Base-by-base conservation (phyloP, 2,113 vertebrate genomes). In the Propithecus coquereli region DNA sequence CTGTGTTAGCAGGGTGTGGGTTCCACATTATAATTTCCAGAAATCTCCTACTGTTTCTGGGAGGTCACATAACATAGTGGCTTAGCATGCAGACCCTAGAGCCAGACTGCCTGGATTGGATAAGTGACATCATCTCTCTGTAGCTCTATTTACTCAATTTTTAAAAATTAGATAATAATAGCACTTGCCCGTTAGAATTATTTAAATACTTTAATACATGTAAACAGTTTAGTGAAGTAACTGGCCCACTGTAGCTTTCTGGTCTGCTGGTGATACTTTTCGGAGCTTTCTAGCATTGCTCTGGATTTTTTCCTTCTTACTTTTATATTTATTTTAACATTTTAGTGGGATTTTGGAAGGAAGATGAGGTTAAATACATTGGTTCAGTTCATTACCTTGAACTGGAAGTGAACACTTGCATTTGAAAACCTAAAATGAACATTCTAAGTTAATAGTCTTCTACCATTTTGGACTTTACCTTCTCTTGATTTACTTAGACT, bases 401-500 rank as follows among this genome's bases (percentile, higher is more conserved):
- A 79, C n/a, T 47, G 47, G 34, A 94, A 89, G 54, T 80, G 50
- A 89, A 12, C 52, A 47, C 30, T 80, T 65, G 37, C 27, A 63
- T 79, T 87, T 91, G 66, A 93, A 86, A 93, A 80, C 13, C 89
- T 45, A 91, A 84, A 91, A 71, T 37, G 18, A 82, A 86, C 47
- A 90, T 74, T 88, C 37, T 20, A 57, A 82, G 59, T 87, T 65
- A 45, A 65, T 52, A 17, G 71, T 61, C 82, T 95, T 90, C n/a
- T 85, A 45, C 45, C 30, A 17, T 87, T 90, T 94, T 90, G 32
- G 59, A 66, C 47, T 94, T 93, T 17, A 76, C 32, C 27, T 66
- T 90, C 66, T 61, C 30, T 92, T 86, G 40, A 83, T 83, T 95
- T 91, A 74, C 52, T 87, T 90, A 88, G n/a, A 92, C 57, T 57